Conservation (phyloP, 2,113 vertebrate genomes). For the Porphyrio hochstetteri region DNA sequence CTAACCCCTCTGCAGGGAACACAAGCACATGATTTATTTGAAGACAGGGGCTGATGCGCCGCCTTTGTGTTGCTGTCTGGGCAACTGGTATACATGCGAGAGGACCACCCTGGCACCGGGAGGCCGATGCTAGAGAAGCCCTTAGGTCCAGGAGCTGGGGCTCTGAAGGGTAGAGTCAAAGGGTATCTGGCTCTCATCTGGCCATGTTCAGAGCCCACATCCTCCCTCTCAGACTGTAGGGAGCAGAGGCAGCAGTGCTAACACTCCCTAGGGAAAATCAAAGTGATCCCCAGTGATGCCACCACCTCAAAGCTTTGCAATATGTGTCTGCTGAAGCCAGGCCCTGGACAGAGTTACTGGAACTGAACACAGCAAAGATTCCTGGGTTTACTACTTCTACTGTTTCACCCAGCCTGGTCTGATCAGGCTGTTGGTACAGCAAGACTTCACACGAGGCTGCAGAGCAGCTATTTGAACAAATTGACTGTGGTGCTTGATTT, state of each 20-base stretch:
- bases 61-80: background rate
- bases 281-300: background rate
- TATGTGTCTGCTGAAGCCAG: rapidly evolving
- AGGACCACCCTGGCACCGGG: background rate
- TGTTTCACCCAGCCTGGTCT: background rate
- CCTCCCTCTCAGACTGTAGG: background rate
- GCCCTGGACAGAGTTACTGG: no score
- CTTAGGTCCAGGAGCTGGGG: rapidly evolving
- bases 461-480: conserved; percentile 16
- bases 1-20: background rate
- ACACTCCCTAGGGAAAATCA: background rate
- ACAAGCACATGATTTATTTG: rapidly evolving
- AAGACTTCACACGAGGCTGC: background rate
- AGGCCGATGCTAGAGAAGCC: background rate
- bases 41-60: background rate
- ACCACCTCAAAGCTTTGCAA: background rate
- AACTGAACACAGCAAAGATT: background rate
- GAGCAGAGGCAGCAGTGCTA: rapidly evolving
- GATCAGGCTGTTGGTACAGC: background rate
- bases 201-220: background rate
- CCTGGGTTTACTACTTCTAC: background rate
- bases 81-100: background rate
- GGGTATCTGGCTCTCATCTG: no score
- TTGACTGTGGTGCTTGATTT: background rate
- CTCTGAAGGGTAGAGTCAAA: background rate